Evolutionary conservation across 2,797 vertebrate species (phyloP).

Genomic region (Buceros bicornis): DNA sequence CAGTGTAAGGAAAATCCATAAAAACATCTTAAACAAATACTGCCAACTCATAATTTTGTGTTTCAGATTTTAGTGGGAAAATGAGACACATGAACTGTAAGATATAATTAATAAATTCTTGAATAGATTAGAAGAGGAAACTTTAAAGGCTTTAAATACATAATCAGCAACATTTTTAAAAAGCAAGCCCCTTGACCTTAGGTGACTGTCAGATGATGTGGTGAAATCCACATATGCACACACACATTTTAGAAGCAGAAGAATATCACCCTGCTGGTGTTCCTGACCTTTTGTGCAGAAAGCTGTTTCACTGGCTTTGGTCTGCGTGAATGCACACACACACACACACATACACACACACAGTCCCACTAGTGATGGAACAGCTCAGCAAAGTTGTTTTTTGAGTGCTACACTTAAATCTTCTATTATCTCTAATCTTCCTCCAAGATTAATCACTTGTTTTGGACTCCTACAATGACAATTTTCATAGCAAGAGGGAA

Average conservation of each 20-base stretch:
- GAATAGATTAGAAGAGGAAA: constrained; percentile 49
- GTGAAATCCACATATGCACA: neutral
- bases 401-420: neutral
- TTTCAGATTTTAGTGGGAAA: constrained; percentile 66
- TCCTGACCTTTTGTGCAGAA: neutral
- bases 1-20: neutral
- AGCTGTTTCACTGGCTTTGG: neutral
- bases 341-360: no score
- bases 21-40: neutral
- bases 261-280: neutral
- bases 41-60: neutral
- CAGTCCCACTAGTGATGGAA: neutral
- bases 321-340: neutral
- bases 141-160: constrained; percentile 47
- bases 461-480: neutral
- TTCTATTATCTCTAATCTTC: neutral
- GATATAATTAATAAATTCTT: neutral
- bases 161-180: neutral
- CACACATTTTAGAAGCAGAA: neutral
- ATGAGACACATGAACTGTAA: constrained; percentile 31
- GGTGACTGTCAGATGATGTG: neutral
- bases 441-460: neutral
- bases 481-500: neutral
- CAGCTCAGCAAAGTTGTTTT: neutral
- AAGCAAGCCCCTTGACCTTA: neutral